A percentile compares a stretch with the other conserved stretches of the same genome.
Evolutionary conservation across 2,113 vertebrate species (phyloP).

Genomic region (Prietella phreatophila): DNA sequence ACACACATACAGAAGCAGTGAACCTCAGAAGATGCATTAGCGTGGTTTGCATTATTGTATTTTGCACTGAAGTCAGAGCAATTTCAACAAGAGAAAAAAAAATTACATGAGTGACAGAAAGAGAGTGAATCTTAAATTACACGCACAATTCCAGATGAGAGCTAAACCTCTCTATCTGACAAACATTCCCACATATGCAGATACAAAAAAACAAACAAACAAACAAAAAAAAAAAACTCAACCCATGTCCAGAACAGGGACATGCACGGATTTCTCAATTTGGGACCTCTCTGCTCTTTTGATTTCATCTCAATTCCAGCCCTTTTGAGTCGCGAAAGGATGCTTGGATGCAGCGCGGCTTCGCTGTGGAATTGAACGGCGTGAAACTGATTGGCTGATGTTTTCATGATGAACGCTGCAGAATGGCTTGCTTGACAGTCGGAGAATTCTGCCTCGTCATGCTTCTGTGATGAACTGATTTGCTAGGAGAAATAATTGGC

Average conservation of each 20-base stretch:
- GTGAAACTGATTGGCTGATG: constrained; percentile 26
- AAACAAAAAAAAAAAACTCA: neutral
- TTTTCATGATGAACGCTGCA: constrained; percentile 2
- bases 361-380: neutral
- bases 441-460: constrained; percentile 22
- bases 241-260: constrained; percentile 6
- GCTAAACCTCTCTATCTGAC: neutral
- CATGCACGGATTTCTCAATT: constrained; percentile 25
- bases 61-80: constrained; percentile 22
- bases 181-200: neutral
- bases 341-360: neutral
- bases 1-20: neutral
- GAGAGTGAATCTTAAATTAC: constrained; percentile 18
- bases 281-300: neutral
- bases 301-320: constrained; percentile 31
- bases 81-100: neutral
- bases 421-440: neutral
- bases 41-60: constrained; percentile 18
- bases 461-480: constrained; percentile 25
- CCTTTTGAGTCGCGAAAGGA: neutral
- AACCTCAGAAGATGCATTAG: neutral
- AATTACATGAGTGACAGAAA: constrained; percentile 12
- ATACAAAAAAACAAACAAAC: neutral
- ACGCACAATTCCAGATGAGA: neutral
- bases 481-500: constrained; percentile 32